phyloP scores from a whole-genome alignment of 2,113 vertebrate genomes.

The Phycodurus eques region DNA sequence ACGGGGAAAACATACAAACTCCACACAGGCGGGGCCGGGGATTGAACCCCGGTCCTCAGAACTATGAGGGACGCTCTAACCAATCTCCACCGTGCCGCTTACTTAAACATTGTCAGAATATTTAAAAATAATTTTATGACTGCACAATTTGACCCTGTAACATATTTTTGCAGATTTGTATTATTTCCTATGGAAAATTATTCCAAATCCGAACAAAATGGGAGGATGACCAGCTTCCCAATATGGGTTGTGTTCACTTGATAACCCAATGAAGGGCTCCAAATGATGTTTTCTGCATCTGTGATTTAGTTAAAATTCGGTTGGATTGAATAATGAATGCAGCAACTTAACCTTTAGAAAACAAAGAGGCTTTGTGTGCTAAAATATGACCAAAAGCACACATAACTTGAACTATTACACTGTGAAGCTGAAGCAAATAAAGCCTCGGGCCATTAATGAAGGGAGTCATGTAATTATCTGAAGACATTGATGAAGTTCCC shows the following conservation, averaged over 20 bases:
- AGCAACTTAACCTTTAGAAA: not conserved
- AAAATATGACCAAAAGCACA: not conserved
- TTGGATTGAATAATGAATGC: not conserved
- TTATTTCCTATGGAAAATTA: not conserved
- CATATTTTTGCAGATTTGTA: not conserved
- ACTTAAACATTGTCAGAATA: not conserved
- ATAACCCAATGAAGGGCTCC: not conserved
- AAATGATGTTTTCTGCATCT: not conserved
- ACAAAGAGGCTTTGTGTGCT: not conserved
- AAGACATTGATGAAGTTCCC: conserved; percentile 6
- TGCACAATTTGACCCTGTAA: not conserved
- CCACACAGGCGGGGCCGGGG: no score
- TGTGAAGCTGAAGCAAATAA: not conserved
- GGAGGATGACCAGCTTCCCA: not conserved
- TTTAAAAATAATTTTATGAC: not conserved
- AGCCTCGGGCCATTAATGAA: conserved; percentile 5
- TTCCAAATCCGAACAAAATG: not conserved
- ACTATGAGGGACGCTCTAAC: no score
- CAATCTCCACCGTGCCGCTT: no score
- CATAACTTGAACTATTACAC: not conserved
- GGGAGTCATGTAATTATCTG: conserved; percentile 6
- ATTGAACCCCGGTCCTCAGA: no score
- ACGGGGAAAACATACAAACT: no score
- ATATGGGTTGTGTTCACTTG: not conserved
- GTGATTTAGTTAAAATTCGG: not conserved